Evolutionary conservation across 23 tunicate genomes (phyloP).

Genomic region (Aplidium turbinatum): DNA sequence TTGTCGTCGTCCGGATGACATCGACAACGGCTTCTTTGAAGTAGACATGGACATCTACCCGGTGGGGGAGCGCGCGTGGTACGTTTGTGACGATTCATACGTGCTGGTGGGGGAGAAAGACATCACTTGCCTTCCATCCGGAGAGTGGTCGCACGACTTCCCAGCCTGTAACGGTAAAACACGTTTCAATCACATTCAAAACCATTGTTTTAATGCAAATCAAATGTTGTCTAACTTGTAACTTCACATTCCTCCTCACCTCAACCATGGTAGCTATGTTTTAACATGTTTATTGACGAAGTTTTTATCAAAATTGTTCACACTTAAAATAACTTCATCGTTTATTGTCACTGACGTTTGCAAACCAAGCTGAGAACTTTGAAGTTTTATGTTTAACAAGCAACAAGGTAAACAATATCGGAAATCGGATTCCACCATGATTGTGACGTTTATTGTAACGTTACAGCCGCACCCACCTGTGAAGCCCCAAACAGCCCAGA

Average conservation of each 20-base stretch:
- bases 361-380: too few species aligned
- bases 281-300: too few species aligned
- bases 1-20: neutral
- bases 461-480: too few species aligned
- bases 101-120: neutral
- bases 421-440: too few species aligned
- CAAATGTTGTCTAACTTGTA: neutral
- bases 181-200: neutral
- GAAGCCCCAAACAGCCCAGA: too few species aligned
- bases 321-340: too few species aligned
- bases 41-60: neutral
- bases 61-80: neutral
- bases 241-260: neutral
- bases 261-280: too few species aligned
- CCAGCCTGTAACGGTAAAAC: conserved; percentile 24
- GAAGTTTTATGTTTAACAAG: too few species aligned
- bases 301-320: too few species aligned
- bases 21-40: neutral
- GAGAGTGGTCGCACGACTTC: conserved; percentile 20
- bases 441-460: too few species aligned
- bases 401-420: too few species aligned
- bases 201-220: neutral
- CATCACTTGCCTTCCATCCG: conserved; percentile 3
- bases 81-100: neutral
- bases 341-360: too few species aligned